These are phyloP conservation scores for Thumatha senex DNA, from an alignment of 2,888 invertebrate genomes.

Conservation along the genomic window DNA sequence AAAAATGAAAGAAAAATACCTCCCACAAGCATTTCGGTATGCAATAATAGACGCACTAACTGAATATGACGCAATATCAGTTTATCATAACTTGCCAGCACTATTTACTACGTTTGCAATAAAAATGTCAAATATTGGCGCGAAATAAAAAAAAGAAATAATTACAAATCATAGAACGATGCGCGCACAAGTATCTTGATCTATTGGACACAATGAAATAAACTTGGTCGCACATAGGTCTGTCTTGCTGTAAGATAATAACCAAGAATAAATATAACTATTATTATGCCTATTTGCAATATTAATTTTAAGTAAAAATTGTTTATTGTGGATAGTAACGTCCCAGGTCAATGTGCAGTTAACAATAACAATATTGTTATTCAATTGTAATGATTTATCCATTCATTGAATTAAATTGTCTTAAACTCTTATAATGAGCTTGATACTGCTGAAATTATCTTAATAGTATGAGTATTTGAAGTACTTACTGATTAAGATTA, in stretches of 20 bases:
- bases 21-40: slow-evolving; percentile 23
- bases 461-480: not conserved
- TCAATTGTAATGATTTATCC: slow-evolving; percentile 21
- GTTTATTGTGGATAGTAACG: slow-evolving; percentile 37
- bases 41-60: slow-evolving; percentile 14
- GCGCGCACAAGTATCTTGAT: slow-evolving; percentile 46
- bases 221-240: slow-evolving; percentile 51
- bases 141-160: slow-evolving; percentile 17
- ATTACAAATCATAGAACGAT: slow-evolving; percentile 6
- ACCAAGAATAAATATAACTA: slow-evolving; percentile 45
- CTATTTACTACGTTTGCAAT: slow-evolving; percentile 9
- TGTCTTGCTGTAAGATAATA: slow-evolving; percentile 60
- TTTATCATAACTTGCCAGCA: slow-evolving; percentile 22
- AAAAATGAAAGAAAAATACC: slow-evolving; percentile 13
- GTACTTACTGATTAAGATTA: not conserved
- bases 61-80: slow-evolving; percentile 3
- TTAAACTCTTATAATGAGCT: slow-evolving; percentile 19
- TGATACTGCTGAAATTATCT: slow-evolving; percentile 15
- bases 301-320: slow-evolving; percentile 41
- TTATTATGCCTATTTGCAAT: slow-evolving; percentile 42
- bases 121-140: slow-evolving; percentile 33
- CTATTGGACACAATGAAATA: slow-evolving; percentile 44
- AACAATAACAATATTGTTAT: slow-evolving; percentile 40
- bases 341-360: slow-evolving; percentile 45
- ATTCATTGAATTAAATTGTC: slow-evolving; percentile 32